These are phyloP conservation scores for Archivesica marissinica DNA, from an alignment of 1,140 invertebrate genomes.

Conservation along the genomic window DNA sequence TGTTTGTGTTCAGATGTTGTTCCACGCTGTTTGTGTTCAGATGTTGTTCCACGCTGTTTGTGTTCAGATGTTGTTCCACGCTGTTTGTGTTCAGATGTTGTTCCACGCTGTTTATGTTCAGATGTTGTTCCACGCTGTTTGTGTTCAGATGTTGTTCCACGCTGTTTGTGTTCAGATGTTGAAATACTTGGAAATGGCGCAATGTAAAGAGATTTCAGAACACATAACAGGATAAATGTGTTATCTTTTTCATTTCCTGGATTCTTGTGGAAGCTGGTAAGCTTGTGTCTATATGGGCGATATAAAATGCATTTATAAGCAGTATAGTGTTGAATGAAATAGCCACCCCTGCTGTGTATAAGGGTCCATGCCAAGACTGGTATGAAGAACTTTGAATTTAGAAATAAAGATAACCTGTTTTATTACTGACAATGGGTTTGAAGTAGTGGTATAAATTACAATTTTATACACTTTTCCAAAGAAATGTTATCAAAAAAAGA, in stretches of 20 bases:
- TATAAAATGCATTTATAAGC: background rate
- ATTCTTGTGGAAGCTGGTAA: background rate
- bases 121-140: background rate
- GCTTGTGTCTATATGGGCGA: background rate
- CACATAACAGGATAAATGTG: background rate
- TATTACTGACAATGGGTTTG: background rate
- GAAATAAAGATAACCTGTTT: conserved; percentile 15
- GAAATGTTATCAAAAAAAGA: background rate
- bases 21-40: too few relatives aligned
- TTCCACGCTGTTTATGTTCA: background rate
- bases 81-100: background rate
- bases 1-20: too few relatives aligned
- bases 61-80: background rate
- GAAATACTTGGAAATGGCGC: background rate
- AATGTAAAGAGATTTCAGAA: background rate
- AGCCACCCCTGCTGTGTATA: conserved; percentile 3
- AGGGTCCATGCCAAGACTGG: background rate
- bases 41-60: background rate
- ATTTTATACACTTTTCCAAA: background rate
- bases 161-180: background rate
- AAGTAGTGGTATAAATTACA: background rate
- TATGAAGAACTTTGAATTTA: conserved; percentile 7
- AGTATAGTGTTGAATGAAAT: conserved; percentile 7
- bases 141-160: background rate
- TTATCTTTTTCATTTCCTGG: background rate